Base-by-base conservation (phyloP, 2,113 vertebrate genomes). In the Illadopsis cleaveri region DNA sequence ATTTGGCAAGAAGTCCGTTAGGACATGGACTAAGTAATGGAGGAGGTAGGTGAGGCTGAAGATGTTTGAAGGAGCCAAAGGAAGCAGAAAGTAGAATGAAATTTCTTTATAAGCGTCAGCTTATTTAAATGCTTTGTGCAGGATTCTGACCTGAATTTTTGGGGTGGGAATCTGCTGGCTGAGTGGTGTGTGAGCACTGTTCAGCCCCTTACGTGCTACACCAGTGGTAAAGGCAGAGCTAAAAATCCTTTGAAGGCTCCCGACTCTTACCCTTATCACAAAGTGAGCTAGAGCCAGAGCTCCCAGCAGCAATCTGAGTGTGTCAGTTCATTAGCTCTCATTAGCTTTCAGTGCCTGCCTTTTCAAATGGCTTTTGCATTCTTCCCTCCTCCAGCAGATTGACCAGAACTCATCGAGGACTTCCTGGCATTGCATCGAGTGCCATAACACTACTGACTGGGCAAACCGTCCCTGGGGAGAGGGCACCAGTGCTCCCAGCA, bases 391-490 rank as follows among this genome's bases (percentile, higher is more conserved):
- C 3, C 95, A 98, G 97, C 97, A 35, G 98, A 98, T 65, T 98
- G 98, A 98, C 78, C 79, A 30, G 27, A 57, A 33, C 30, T 84
- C 89, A 9, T 7, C 10, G 28, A 10, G 48, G 91, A 94, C 53
- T 75, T 75, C 22, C 57, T 78, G 89, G 90, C 72, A 11, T 56
- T 35, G 94, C 82, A 61, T 81, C 30, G 76, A 77, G 95, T 97
- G 96, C 97, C 95, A 96, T 95, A 95, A 98, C 98, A 97, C 98
- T 98, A 98, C 98, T 97, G 97, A 97, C 30, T 45, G 90, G 97
- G 80, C 86, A 84, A 89, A 89, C 90, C 58, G 22, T 89, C 92
- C 95, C 62, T 38, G 79, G 86, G 89, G 94, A 75, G 83, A 76
- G n/a, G 75, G 84, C 30, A 75, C 50, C 38, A 28, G 50, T 66